phyloP scores from a whole-genome alignment of 2,797 vertebrate species.

The Cryptoblepharus egeriae region DNA sequence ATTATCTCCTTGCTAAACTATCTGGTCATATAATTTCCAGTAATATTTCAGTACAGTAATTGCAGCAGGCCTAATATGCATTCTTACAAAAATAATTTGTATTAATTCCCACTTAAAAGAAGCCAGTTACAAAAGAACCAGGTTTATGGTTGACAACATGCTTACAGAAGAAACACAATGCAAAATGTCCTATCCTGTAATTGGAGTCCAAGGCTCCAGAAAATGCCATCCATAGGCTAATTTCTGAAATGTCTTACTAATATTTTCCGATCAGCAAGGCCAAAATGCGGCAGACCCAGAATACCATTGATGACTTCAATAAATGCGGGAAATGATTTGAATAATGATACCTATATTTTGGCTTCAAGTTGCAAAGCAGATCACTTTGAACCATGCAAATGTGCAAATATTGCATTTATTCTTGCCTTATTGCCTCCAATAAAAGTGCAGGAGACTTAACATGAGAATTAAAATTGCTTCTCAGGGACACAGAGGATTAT shows the following conservation, averaged over 20 bases:
- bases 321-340: neutral
- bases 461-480: constrained; percentile 23
- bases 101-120: neutral
- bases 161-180: neutral
- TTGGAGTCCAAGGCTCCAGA: neutral
- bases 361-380: neutral
- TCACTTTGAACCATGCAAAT: constrained; percentile 11
- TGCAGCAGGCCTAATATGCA: neutral
- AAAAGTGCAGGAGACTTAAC: constrained; percentile 39
- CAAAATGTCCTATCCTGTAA: neutral
- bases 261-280: neutral
- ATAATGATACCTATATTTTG: neutral
- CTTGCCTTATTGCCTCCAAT: constrained; percentile 39
- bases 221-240: neutral
- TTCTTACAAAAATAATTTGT: neutral
- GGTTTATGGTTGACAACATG: neutral
- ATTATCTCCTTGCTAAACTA: no score
- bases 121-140: no score
- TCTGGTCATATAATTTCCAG: no score
- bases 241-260: neutral
- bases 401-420: constrained; percentile 2
- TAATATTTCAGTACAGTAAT: neutral
- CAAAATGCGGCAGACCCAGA: neutral
- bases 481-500: neutral
- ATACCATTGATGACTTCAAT: neutral